phyloP scores from a whole-genome alignment of 2,113 vertebrate genomes.

The Neogale vison region DNA sequence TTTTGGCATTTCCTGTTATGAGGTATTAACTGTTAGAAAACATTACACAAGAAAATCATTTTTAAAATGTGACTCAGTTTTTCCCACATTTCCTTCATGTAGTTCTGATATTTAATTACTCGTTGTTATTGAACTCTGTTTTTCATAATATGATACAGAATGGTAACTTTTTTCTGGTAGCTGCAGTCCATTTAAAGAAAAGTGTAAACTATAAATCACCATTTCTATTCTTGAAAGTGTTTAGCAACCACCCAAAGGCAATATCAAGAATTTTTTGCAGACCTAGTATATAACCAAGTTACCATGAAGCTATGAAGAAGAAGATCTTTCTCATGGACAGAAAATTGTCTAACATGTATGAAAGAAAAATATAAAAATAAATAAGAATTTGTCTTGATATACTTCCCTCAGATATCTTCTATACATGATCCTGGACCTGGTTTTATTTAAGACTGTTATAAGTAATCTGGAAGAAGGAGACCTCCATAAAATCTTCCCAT shows the following conservation, averaged over 20 bases:
- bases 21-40: neutral
- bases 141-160: neutral
- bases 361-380: constrained; percentile 21
- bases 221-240: neutral
- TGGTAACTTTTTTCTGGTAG: neutral
- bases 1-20: neutral
- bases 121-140: neutral
- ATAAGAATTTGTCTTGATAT: neutral
- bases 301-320: neutral
- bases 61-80: neutral
- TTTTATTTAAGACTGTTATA: neutral
- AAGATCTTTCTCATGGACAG: neutral
- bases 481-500: neutral
- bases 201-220: neutral
- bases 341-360: neutral
- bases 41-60: neutral
- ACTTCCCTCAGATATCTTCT: neutral
- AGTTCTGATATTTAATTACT: neutral
- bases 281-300: neutral
- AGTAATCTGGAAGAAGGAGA: neutral
- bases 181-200: neutral
- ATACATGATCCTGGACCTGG: neutral
- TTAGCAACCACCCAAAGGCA: neutral
- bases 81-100: neutral
- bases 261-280: neutral